A percentile compares a stretch with the other conserved stretches of the same genome.
phyloP scores from a whole-genome alignment of 2,888 invertebrate genomes.

The Copidosoma aretas region DNA sequence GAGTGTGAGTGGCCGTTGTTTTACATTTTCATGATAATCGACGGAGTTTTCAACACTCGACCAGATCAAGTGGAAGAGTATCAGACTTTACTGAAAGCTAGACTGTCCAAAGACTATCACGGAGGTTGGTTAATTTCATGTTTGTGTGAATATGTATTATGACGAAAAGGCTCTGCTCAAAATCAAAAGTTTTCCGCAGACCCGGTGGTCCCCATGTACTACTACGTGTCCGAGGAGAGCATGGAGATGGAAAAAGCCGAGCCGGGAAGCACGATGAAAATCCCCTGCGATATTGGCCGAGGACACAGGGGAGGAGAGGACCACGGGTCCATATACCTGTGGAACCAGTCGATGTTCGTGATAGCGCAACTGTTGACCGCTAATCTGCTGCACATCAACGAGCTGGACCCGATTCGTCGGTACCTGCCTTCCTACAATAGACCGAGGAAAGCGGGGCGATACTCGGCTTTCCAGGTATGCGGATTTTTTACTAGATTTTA shows the following conservation, averaged over 20 bases:
- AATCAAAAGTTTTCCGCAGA: constrained; percentile 67
- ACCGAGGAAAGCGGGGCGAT: constrained; percentile 88
- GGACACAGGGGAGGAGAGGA: constrained; percentile 54
- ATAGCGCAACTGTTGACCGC: constrained; percentile 91
- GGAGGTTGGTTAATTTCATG: constrained; percentile 71
- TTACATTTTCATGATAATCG: constrained; percentile 94
- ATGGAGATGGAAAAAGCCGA: constrained; percentile 75
- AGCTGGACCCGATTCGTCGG: constrained; percentile 93
- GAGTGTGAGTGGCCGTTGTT: constrained; percentile 99
- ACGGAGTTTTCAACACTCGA: constrained; percentile 87
- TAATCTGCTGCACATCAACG: constrained; percentile 88
- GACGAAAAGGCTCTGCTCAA: too few relatives aligned
- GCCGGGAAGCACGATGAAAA: constrained; percentile 72
- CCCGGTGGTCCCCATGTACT: constrained; percentile 94
- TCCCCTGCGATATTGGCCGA: constrained; percentile 70
- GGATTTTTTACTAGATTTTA: neutral
- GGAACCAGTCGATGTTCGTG: constrained; percentile 96
- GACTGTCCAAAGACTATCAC: constrained; percentile 81
- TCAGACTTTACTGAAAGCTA: constrained; percentile 80
- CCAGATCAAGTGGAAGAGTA: constrained; percentile 93
- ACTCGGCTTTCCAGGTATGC: constrained; percentile 95
- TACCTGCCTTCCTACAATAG: constrained; percentile 96
- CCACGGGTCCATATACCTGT: constrained; percentile 61
- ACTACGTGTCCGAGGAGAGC: constrained; percentile 78
- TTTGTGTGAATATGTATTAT: neutral